These are phyloP conservation scores for Pterocles burchelli DNA, from an alignment of 2,113 vertebrate genomes.

Conservation along the genomic window DNA sequence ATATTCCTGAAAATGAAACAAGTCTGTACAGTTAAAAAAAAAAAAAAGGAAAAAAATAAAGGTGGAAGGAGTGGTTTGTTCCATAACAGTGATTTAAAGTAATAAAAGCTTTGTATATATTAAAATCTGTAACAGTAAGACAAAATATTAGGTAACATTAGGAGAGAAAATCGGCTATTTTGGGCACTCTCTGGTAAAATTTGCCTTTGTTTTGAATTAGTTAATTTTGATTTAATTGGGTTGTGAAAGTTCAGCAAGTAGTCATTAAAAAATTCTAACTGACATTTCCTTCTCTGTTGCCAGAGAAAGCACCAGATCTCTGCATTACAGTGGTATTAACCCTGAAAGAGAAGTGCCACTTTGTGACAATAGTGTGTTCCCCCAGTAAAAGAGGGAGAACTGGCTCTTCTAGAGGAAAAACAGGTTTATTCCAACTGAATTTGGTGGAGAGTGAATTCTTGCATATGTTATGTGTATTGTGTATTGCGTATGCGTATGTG, in stretches of 20 bases:
- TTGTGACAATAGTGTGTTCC: background rate
- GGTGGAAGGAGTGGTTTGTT: slow-evolving; percentile 82
- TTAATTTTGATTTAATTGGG: background rate
- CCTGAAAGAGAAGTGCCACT: background rate
- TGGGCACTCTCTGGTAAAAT: background rate
- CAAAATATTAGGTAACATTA: background rate
- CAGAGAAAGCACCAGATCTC: background rate
- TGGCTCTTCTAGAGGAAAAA: background rate
- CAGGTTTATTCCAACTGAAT: background rate
- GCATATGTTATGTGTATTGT: rapidly evolving
- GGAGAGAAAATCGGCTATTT: background rate
- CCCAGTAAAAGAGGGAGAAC: background rate
- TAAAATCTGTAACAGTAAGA: slow-evolving; percentile 67
- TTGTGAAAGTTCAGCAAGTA: background rate
- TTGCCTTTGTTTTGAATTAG: background rate
- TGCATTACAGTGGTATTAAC: background rate
- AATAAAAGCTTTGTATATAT: slow-evolving; percentile 82
- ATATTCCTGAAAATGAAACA: slow-evolving; percentile 88
- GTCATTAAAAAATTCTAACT: background rate
- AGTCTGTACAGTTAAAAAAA: slow-evolving; percentile 84
- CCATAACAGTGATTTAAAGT: slow-evolving; percentile 72
- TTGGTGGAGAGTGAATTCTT: background rate
- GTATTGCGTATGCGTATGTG: no score
- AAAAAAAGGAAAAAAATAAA: slow-evolving; percentile 18
- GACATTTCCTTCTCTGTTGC: background rate